phyloP scores from a whole-genome alignment of 2,113 vertebrate species.

The Chionomys nivalis region DNA sequence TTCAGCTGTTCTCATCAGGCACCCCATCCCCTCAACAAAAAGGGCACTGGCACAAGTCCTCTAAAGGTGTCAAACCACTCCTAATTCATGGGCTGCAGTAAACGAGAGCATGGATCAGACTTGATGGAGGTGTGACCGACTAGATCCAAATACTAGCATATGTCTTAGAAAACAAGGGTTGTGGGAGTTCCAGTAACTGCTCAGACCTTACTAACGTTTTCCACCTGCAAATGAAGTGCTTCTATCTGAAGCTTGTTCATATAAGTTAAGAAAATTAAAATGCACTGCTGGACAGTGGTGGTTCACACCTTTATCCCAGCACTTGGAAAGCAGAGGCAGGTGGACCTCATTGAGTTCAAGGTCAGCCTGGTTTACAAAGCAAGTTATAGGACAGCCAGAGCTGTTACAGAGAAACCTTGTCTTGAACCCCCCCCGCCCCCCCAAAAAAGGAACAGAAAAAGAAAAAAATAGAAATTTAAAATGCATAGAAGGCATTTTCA shows the following conservation, averaged over 20 bases:
- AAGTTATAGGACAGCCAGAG: no score
- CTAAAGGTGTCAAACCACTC: background rate
- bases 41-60: background rate
- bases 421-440: no score
- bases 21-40: background rate
- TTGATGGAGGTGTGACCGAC: background rate
- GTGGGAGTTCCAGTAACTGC: background rate
- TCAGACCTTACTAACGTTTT: background rate
- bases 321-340: no score
- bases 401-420: no score
- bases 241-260: background rate
- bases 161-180: background rate
- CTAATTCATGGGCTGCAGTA: background rate
- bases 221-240: background rate
- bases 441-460: no score
- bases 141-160: background rate
- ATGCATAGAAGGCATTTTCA: background rate
- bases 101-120: background rate
- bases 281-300: no score
- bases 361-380: no score
- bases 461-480: background rate
- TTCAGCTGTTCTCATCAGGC: background rate
- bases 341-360: no score
- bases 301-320: no score
- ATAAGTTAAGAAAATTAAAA: background rate